Conservation (phyloP, 2,797 vertebrate species). For the Crenuchus spilurus region DNA sequence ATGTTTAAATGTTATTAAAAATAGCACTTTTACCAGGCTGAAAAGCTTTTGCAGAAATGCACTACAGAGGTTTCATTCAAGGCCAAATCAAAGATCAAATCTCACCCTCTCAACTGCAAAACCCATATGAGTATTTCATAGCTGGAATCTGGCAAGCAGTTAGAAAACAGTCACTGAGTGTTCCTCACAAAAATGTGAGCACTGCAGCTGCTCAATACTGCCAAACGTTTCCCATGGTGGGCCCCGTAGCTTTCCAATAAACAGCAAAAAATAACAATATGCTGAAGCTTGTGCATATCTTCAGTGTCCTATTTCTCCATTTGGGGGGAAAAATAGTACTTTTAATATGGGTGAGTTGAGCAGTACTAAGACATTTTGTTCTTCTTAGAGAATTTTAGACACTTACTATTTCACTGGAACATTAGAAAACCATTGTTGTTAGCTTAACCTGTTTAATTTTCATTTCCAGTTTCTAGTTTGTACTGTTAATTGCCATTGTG, state of each 20-base stretch:
- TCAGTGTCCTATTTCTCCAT: too few species aligned
- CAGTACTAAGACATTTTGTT: too few species aligned
- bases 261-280: not conserved
- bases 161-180: slow-evolving; percentile 58
- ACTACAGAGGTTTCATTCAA: not conserved
- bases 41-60: not conserved
- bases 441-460: too few species aligned
- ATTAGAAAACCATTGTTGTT: too few species aligned
- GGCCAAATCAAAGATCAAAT: slow-evolving; percentile 45
- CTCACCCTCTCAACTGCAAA: slow-evolving; percentile 17
- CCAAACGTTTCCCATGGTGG: slow-evolving; percentile 53
- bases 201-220: slow-evolving; percentile 27
- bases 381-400: too few species aligned
- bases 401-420: too few species aligned
- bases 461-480: too few species aligned
- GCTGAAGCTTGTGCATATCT: too few species aligned
- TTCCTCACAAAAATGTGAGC: slow-evolving; percentile 70
- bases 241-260: not conserved
- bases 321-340: too few species aligned
- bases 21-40: not conserved
- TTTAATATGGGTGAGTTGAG: too few species aligned
- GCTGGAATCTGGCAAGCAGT: slow-evolving; percentile 33
- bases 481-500: too few species aligned
- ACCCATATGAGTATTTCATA: slow-evolving; percentile 33
- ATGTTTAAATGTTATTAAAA: too few species aligned